Percentiles rank a stretch among this genome's conserved stretches.
Evolutionary conservation across 2,797 vertebrate species (phyloP).

Genomic region (Melanotaenia parkinsoni): DNA sequence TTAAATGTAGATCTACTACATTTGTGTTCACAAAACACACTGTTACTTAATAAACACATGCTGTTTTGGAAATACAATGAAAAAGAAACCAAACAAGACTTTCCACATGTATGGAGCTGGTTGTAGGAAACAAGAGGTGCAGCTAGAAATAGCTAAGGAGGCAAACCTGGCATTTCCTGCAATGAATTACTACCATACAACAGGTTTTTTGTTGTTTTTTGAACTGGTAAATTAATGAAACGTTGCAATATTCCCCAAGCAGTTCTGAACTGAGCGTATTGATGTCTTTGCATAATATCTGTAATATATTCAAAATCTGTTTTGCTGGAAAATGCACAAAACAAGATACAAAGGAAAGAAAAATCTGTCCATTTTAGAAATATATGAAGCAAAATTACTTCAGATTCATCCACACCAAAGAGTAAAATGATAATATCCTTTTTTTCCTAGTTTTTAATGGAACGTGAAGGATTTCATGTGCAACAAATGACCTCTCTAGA

Average conservation of each 20-base stretch:
- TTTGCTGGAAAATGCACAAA: not conserved
- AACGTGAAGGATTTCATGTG: not conserved
- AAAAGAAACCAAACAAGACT: not conserved
- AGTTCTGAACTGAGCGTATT: not conserved
- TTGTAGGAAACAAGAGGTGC: not conserved
- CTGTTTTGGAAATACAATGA: not conserved
- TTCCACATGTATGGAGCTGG: not conserved
- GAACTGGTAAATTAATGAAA: too few species aligned
- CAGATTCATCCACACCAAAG: not conserved
- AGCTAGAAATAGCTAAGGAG: not conserved
- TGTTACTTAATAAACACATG: conserved; percentile 18
- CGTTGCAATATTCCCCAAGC: too few species aligned
- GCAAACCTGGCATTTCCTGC: not conserved
- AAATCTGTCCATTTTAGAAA: not conserved
- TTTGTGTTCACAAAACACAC: not conserved
- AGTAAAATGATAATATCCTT: not conserved
- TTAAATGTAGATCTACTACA: not conserved
- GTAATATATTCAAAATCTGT: not conserved
- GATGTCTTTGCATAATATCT: not conserved
- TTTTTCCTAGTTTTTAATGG: not conserved
- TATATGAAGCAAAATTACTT: not conserved
- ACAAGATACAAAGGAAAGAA: not conserved
- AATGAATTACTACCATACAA: too few species aligned
- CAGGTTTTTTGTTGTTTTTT: too few species aligned
- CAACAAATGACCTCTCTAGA: not conserved